Conservation (phyloP, 2,888 invertebrate species). For the Cryptops parisi region DNA sequence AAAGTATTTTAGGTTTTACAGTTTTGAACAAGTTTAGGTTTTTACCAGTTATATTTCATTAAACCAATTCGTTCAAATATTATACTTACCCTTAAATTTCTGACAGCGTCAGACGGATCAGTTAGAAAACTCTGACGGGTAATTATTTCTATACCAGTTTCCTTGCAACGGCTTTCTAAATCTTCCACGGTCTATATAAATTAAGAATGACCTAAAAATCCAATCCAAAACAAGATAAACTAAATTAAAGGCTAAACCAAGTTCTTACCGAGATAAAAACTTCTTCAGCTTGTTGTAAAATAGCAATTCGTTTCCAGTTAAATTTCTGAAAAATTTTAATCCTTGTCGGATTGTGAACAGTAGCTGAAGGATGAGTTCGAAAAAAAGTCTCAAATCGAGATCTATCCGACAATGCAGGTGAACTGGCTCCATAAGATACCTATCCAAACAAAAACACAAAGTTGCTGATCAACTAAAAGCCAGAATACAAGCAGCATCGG, state of each 20-base stretch:
- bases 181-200: slow-evolving; percentile 80
- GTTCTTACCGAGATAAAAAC: slow-evolving; percentile 85
- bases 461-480: background rate
- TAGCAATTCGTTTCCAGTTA: slow-evolving; percentile 93
- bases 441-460: slow-evolving; percentile 31
- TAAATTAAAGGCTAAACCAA: too few species aligned
- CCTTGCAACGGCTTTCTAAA: slow-evolving; percentile 82
- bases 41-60: background rate
- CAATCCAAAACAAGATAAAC: too few species aligned
- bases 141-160: slow-evolving; percentile 78
- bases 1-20: too few species aligned
- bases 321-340: slow-evolving; percentile 94
- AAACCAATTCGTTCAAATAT: background rate
- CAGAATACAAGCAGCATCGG: too few species aligned
- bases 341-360: slow-evolving; percentile 95
- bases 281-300: slow-evolving; percentile 96
- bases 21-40: background rate
- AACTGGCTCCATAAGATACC: slow-evolving; percentile 98
- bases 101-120: slow-evolving; percentile 90
- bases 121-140: slow-evolving; percentile 93
- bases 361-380: slow-evolving; percentile 97
- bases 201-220: slow-evolving; percentile 1
- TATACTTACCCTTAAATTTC: slow-evolving; percentile 50
- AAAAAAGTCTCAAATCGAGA: slow-evolving; percentile 95
- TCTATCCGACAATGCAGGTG: slow-evolving; percentile 93